phyloP scores from a whole-genome alignment of 2,113 vertebrate genomes.

The Baryphthengus martii region DNA sequence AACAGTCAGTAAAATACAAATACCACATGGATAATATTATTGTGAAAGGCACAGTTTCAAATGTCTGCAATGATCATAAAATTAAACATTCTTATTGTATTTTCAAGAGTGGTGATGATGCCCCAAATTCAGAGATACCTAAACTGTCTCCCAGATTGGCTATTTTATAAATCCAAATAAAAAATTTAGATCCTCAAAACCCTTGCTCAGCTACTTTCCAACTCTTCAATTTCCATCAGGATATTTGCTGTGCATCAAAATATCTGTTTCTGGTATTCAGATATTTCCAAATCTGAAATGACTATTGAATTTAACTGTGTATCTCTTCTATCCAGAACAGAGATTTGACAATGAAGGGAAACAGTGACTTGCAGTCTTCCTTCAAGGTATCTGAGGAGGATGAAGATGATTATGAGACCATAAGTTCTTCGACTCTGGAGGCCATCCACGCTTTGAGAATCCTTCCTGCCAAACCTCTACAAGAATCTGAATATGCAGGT shows the following conservation, averaged over 20 bases:
- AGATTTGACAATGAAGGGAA: not conserved
- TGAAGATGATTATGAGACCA: constrained; percentile 53
- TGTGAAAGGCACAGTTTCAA: not conserved
- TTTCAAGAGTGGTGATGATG: not conserved
- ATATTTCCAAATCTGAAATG: not conserved
- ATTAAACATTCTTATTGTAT: not conserved
- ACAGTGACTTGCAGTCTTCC: not conserved
- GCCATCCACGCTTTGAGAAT: constrained; percentile 27
- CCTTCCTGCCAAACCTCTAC: constrained; percentile 62
- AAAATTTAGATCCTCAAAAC: not conserved
- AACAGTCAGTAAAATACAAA: not conserved
- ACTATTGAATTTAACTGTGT: not conserved
- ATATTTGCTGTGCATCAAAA: not conserved
- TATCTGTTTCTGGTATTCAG: not conserved
- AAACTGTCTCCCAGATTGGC: not conserved
- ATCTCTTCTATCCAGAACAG: constrained; percentile 14
- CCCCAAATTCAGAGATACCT: not conserved
- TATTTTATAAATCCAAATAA: not conserved
- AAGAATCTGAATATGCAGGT: constrained; percentile 75
- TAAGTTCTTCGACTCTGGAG: not conserved
- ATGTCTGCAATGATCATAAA: not conserved
- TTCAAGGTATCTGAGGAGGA: not conserved
- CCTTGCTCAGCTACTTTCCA: not conserved
- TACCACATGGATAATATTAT: not conserved
- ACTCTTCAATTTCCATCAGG: not conserved